Evolutionary conservation across 2,797 vertebrate genomes (phyloP).

Genomic region (Brotula barbata): DNA sequence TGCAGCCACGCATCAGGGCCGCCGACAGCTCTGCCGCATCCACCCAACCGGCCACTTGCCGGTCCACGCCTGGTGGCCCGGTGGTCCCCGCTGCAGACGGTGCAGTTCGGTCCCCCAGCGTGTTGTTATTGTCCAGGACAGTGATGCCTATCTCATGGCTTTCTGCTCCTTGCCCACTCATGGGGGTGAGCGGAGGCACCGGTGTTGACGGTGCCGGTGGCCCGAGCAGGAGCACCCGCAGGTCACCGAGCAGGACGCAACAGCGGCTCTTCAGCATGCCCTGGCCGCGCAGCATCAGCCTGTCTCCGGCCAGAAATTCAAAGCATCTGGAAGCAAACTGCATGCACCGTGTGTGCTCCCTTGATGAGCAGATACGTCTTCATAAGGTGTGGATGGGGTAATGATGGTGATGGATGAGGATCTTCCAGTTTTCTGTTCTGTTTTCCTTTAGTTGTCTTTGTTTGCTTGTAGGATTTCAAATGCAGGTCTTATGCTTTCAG

Average conservation of each 20-base stretch:
- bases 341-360: slow-evolving; percentile 81
- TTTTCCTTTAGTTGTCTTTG: slow-evolving; percentile 28
- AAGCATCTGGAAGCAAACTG: slow-evolving; percentile 80
- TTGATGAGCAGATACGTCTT: slow-evolving; percentile 59
- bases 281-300: slow-evolving; percentile 87
- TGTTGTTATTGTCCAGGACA: slow-evolving; percentile 83
- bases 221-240: slow-evolving; percentile 94
- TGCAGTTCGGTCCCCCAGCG: slow-evolving; percentile 78
- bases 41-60: slow-evolving; percentile 77
- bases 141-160: slow-evolving; percentile 71
- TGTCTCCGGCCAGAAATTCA: slow-evolving; percentile 80
- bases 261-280: slow-evolving; percentile 98
- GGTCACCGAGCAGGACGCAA: slow-evolving; percentile 96
- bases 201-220: slow-evolving; percentile 80
- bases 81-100: slow-evolving; percentile 72
- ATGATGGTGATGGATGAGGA: slow-evolving; percentile 19
- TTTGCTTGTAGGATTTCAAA: background rate
- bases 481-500: slow-evolving; percentile 47
- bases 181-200: slow-evolving; percentile 82
- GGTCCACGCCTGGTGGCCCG: slow-evolving; percentile 70
- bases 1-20: slow-evolving; percentile 84
- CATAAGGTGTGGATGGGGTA: slow-evolving; percentile 38
- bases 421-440: slow-evolving; percentile 21
- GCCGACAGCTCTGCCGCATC: slow-evolving; percentile 83
- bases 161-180: slow-evolving; percentile 80